A percentile compares a stretch with the other conserved stretches of the same genome.
These are phyloP conservation scores for Phrynosoma platyrhinos DNA, from an alignment of 2,113 vertebrate species.

Conservation along the genomic window DNA sequence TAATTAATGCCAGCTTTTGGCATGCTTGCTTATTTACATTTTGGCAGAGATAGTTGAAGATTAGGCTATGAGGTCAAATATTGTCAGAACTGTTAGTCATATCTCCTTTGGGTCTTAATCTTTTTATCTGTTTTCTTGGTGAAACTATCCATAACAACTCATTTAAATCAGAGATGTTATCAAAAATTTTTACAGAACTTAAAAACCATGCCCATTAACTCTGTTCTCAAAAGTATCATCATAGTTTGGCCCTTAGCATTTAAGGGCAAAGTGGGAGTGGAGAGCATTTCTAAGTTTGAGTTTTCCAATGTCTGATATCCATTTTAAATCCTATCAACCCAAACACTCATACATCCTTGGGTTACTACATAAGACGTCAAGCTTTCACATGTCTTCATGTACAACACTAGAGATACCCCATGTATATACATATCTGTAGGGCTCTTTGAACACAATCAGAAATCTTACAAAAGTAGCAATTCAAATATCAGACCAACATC, in stretches of 20 bases:
- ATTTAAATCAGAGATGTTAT: neutral
- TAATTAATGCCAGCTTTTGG: conserved; percentile 25
- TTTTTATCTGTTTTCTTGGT: neutral
- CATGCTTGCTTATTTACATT: conserved; percentile 22
- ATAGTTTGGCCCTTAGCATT: neutral
- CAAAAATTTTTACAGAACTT: neutral
- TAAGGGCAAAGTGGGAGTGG: neutral
- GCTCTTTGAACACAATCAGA: neutral
- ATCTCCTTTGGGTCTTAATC: neutral
- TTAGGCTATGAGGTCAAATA: neutral
- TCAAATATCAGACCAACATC: neutral
- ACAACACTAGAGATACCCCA: neutral
- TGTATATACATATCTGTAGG: neutral
- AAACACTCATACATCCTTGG: neutral
- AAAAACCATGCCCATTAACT: neutral
- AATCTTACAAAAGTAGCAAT: neutral
- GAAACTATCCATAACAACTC: neutral
- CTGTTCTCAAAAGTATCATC: neutral
- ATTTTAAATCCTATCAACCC: neutral
- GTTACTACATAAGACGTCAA: neutral
- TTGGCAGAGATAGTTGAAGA: neutral
- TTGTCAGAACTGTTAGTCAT: accelerated
- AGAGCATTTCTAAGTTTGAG: neutral
- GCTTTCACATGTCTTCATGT: neutral
- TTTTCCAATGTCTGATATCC: neutral